phyloP scores from a whole-genome alignment of 2,797 vertebrate genomes.

The Naso thynnoides region DNA sequence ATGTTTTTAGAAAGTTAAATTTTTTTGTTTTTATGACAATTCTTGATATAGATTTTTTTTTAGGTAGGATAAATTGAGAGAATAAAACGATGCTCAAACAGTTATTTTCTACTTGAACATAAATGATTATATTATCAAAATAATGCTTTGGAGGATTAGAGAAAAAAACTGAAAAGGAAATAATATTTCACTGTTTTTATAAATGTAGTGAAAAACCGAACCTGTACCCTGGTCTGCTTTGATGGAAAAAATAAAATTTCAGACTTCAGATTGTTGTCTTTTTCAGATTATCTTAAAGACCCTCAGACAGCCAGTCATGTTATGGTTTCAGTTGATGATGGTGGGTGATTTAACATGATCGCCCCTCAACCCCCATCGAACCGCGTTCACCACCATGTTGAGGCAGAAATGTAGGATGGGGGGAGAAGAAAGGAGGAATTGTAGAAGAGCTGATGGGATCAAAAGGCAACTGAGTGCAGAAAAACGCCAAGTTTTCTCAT shows the following conservation, averaged over 20 bases:
- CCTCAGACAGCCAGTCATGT: neutral
- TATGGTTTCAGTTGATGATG: constrained; percentile 6
- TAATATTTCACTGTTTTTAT: no score
- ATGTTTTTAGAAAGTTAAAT: neutral
- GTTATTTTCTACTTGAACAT: neutral
- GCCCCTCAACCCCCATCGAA: constrained; percentile 5
- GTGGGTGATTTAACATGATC: constrained; percentile 3
- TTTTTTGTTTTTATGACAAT: neutral
- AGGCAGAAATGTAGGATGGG: constrained; percentile 5
- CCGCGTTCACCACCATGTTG: constrained; percentile 4
- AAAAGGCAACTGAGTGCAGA: constrained; percentile 33
- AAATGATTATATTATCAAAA: neutral
- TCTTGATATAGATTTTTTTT: neutral
- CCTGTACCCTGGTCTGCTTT: neutral
- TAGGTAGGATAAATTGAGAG: neutral
- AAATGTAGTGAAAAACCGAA: no score
- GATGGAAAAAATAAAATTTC: neutral
- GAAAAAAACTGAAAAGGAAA: neutral
- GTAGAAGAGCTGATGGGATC: constrained; percentile 47
- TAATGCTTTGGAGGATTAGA: neutral
- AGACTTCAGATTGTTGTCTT: neutral
- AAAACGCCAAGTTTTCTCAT: constrained; percentile 44
- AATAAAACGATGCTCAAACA: neutral
- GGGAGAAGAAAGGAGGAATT: constrained; percentile 31
- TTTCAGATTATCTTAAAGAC: neutral